Base-by-base conservation (phyloP, 30 jellyfish, hydroid and myxozoan genomes). In the Rhopilema esculentum region DNA sequence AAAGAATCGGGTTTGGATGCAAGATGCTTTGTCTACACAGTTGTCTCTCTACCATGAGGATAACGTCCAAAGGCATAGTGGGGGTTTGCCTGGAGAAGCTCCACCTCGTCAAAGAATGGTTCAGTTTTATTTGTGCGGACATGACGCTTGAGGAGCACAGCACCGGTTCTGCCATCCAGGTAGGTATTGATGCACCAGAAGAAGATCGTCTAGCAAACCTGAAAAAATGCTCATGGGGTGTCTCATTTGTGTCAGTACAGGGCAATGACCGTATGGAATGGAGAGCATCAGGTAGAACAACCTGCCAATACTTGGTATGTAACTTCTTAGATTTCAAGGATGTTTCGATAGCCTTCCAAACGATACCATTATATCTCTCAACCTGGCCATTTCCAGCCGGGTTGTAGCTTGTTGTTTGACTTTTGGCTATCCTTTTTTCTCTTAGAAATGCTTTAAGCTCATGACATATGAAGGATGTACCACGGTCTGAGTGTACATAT, bases 231-330 rank as follows among this genome's bases (percentile, higher is more conserved):
- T 88, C 94, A 70, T 88, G 95, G 24, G 96, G 96, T 57, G 96
- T 80, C 48, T 8, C 66, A 70, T 88, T 87, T 31, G 80, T 88
- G 50, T 96, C 66, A 22, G 90, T 88, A 27, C 82, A 79, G 49
- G 79, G 53, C 51, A 80, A 49, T 15, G 89, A 88, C 51, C 95
- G 95, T 21, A 71, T 83, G 24, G 91, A 72, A 57, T 0, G 92
- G 30, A 87, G 79, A 20, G 95, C 95, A 78, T 87, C 95, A 87
- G 95, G 95, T 40, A 87, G 87, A 87, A 87, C 88, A 22, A 25
- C 22, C 72, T 76, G 73, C 95, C 95, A 87, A 22, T 40, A 32
- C 28, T 82, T 29, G 68, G 52, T 62, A 0, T 49, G 76, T 26
- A 87, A 69, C 27, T 87, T 78, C 40, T 69, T 49, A 1, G 92